phyloP scores from a whole-genome alignment of 2,888 invertebrate genomes.

The Drosophila phalerata region DNA sequence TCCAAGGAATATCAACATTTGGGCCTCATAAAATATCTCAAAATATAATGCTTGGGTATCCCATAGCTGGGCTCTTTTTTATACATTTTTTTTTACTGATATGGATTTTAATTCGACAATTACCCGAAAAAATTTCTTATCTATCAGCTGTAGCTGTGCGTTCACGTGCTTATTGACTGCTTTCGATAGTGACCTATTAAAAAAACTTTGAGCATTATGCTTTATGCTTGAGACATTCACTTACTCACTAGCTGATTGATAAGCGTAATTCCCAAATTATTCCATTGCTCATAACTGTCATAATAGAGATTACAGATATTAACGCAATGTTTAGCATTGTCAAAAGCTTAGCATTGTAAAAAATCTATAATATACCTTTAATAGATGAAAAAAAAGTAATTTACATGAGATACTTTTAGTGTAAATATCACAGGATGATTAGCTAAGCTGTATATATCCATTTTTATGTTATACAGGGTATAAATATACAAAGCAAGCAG shows the following conservation, averaged over 20 bases:
- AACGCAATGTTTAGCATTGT: constrained; percentile 15
- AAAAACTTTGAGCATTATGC: constrained; percentile 52
- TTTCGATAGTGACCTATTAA: constrained; percentile 57
- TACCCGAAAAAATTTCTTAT: constrained; percentile 24
- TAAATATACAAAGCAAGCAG: neutral
- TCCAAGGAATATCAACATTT: neutral
- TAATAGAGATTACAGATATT: constrained; percentile 9
- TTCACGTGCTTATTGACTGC: constrained; percentile 63
- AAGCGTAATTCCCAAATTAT: constrained; percentile 16
- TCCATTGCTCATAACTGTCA: constrained; percentile 11
- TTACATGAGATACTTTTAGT: neutral
- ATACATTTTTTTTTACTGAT: neutral
- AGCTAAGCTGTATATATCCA: neutral
- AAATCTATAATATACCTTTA: too few species aligned
- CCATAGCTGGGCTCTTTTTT: neutral
- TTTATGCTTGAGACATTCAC: constrained; percentile 4
- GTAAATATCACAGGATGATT: neutral
- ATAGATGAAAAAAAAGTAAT: neutral
- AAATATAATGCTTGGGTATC: neutral
- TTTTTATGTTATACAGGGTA: neutral
- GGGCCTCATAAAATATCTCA: too few species aligned
- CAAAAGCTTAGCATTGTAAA: constrained; percentile 7
- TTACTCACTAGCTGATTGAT: constrained; percentile 17
- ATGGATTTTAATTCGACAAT: constrained; percentile 8
- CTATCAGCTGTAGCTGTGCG: neutral